Evolutionary conservation across 2,888 invertebrate species (phyloP), one percentile per base, ranked within the genome.

Genomic region (Stenchaetothrips biformis): DNA sequence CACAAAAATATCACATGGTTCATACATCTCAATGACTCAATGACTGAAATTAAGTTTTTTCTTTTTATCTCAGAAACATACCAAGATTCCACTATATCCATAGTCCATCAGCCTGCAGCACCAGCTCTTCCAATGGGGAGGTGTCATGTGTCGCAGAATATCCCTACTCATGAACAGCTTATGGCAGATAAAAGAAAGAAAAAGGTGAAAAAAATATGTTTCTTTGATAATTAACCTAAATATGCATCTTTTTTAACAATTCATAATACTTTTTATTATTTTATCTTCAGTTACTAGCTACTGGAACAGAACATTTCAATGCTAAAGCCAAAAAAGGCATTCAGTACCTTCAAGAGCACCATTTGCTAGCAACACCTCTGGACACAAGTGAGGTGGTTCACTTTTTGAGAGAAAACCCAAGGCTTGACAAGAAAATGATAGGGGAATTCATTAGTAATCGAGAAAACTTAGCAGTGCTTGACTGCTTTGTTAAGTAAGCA

Each of bases 301-400:
- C 93, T 84, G 98, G 97, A 62, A 97, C 97, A 0, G 99, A 99
- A 85, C 92, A 97, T 83, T 99, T 99, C 87, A 99, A 99, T 88
- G 93, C 93, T 84, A 96, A 96, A 84, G 97, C 99, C 0, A 94
- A 95, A 83, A 97, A 97, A 84, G 99, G 98, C 8, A 94, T 99
- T 80, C 93, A 94, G 83, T 99, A 95, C 87, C 89, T 99, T 2
- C 94, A 97, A 86, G 97, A 98, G 85, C 95, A 98, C 84, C 95
- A 94, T 0, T 91, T 99, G 67, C 87, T 99, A 3, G 90, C 92
- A 79, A 88, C 91, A 0, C 93, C 93, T 2, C 86, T 95, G 0
- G 94, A 97, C 87, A 92, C 97, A 0, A 90, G 91, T 83, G 95
- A 98, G 87, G 92, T 99, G 18, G 96, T 95, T 0, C 88, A 91